Conservation (phyloP, 2,797 vertebrate species). For the Fratercula arctica region DNA sequence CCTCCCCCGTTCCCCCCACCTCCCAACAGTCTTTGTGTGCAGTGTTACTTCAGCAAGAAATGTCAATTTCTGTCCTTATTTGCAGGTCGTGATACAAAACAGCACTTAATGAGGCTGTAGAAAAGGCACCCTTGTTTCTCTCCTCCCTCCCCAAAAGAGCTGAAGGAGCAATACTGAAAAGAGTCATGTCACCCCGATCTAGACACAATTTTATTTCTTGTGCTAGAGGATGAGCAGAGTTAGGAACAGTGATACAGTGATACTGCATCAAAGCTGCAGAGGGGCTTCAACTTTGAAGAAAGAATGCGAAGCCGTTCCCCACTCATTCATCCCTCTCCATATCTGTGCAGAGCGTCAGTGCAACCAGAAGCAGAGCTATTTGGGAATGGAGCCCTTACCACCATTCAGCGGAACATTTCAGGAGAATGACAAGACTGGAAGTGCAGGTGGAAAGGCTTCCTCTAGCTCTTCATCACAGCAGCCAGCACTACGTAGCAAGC, state of each 20-base stretch:
- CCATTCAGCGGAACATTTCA: not conserved
- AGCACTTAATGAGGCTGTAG: not conserved
- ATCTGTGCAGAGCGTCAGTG: not conserved
- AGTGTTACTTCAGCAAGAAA: not conserved
- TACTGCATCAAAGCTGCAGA: not conserved
- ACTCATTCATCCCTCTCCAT: accelerated
- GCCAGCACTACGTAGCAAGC: not conserved
- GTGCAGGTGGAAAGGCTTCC: not conserved
- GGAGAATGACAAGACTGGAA: not conserved
- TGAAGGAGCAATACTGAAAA: not conserved
- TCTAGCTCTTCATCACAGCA: not conserved
- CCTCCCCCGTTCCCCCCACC: not conserved
- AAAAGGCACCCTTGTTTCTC: not conserved
- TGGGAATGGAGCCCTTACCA: not conserved
- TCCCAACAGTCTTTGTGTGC: not conserved
- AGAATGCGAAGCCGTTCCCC: not conserved
- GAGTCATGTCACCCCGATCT: not conserved
- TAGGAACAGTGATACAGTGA: too few species aligned
- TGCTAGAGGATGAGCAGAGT: not conserved
- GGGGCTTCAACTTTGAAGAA: not conserved
- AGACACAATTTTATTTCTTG: not conserved
- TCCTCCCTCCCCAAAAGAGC: not conserved
- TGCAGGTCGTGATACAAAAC: not conserved
- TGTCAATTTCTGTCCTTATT: not conserved
- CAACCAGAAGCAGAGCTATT: not conserved